Conservation (phyloP, 2,888 invertebrate species). For the Leptinotarsa peninsularis region DNA sequence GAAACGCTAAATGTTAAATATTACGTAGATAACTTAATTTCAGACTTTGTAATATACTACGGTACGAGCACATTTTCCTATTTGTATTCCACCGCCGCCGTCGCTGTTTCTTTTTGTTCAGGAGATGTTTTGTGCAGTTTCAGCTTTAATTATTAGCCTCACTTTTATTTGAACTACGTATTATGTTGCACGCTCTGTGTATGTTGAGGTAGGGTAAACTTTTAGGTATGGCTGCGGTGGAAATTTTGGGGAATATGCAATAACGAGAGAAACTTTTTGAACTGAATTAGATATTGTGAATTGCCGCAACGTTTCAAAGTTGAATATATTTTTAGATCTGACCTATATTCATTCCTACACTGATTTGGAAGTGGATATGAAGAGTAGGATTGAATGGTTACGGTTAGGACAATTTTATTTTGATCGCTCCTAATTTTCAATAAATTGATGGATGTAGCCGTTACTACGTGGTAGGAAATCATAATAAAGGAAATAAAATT, state of each 20-base stretch:
- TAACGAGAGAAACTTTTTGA: not conserved
- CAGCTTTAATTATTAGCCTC: slow-evolving; percentile 33
- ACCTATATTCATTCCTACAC: no score
- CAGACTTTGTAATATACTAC: slow-evolving; percentile 34
- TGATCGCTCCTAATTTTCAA: no score
- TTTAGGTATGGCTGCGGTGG: not conserved
- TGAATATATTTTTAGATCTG: no score
- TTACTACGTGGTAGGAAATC: no score
- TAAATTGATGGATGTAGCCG: no score
- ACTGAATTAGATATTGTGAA: no score
- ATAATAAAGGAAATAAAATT: no score
- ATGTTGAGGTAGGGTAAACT: not conserved
- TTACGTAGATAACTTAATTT: slow-evolving; percentile 47
- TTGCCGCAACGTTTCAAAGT: no score
- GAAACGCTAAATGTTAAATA: slow-evolving; percentile 43
- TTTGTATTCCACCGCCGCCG: slow-evolving; percentile 22
- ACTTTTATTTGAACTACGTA: not conserved
- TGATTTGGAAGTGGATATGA: no score
- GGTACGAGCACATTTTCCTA: slow-evolving; percentile 17
- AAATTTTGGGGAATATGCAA: not conserved
- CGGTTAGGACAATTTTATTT: no score
- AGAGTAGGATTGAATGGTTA: no score
- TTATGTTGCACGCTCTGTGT: not conserved
- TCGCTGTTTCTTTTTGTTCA: slow-evolving; percentile 5
- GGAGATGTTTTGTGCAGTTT: slow-evolving; percentile 27